Evolutionary conservation across 2,113 vertebrate genomes (phyloP).

Genomic region (Xenopus laevis): DNA sequence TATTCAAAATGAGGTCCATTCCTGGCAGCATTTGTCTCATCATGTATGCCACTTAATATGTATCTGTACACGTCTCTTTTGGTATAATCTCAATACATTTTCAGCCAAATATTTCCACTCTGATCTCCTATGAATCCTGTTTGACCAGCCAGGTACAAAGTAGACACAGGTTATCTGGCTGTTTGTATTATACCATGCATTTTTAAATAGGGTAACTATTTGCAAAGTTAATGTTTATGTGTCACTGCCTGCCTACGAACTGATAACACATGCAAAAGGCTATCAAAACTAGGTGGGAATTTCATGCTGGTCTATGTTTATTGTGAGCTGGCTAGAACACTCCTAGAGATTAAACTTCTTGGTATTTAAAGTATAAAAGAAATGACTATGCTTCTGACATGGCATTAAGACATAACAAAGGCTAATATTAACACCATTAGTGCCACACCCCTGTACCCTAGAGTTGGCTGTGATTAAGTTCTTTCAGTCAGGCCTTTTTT

Average conservation of each 20-base stretch:
- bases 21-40: background rate
- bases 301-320: background rate
- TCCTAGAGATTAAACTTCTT: slow-evolving; percentile 6
- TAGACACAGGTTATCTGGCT: background rate
- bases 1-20: too few species aligned
- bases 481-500: too few species aligned
- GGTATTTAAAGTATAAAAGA: too few species aligned
- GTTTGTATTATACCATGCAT: slow-evolving; percentile 23
- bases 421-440: too few species aligned
- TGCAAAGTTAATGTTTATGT: slow-evolving; percentile 22
- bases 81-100: too few species aligned
- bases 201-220: slow-evolving; percentile 32
- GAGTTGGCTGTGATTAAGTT: too few species aligned
- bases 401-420: too few species aligned
- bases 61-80: too few species aligned
- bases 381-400: too few species aligned
- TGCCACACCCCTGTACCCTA: too few species aligned
- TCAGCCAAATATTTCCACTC: too few species aligned
- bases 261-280: slow-evolving; percentile 3
- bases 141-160: background rate
- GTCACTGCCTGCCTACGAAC: slow-evolving; percentile 6
- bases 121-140: too few species aligned
- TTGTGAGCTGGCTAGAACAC: background rate
- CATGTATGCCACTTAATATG: background rate
- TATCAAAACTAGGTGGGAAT: slow-evolving; percentile 5